Conservation (phyloP, 1,140 invertebrate genomes). For the Microplitis mediator region DNA sequence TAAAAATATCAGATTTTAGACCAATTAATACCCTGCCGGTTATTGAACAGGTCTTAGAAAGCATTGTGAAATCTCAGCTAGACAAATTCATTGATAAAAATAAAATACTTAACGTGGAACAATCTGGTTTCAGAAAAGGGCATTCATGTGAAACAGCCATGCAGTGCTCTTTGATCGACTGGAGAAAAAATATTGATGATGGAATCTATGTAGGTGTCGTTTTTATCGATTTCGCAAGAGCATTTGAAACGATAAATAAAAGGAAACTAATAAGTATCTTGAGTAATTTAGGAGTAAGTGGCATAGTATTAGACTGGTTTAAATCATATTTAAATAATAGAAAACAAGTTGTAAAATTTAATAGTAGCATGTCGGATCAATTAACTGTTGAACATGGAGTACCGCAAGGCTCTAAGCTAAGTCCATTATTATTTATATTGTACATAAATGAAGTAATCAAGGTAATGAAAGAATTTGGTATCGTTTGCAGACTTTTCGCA, state of each 20-base stretch:
- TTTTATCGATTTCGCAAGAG: conserved; percentile 23
- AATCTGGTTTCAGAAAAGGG: conserved; percentile 22
- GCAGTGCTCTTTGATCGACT: neutral
- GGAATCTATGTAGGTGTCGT: neutral
- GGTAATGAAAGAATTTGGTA: neutral
- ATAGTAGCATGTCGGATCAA: no score
- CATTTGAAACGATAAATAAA: conserved; percentile 30
- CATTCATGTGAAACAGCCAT: conserved; percentile 19
- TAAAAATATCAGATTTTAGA: conserved; percentile 26
- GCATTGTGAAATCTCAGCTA: conserved; percentile 3
- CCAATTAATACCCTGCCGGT: conserved; percentile 31
- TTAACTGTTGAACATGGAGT: conserved; percentile 3
- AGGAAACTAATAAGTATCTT: conserved; percentile 14
- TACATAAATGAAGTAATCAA: conserved; percentile 11
- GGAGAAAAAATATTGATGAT: conserved; percentile 5
- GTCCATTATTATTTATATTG: conserved; percentile 15
- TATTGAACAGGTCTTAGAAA: conserved; percentile 33
- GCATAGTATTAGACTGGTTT: conserved; percentile 19
- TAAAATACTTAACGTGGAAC: conserved; percentile 18
- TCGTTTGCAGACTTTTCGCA: conserved; percentile 22
- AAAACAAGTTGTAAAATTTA: no score
- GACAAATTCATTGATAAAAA: conserved; percentile 18
- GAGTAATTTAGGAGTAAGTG: conserved; percentile 14
- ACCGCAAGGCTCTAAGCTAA: conserved; percentile 17
- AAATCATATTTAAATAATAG: conserved; percentile 18